Evolutionary conservation across 1,140 invertebrate genomes (phyloP).

Genomic region (Linepithema humile): DNA sequence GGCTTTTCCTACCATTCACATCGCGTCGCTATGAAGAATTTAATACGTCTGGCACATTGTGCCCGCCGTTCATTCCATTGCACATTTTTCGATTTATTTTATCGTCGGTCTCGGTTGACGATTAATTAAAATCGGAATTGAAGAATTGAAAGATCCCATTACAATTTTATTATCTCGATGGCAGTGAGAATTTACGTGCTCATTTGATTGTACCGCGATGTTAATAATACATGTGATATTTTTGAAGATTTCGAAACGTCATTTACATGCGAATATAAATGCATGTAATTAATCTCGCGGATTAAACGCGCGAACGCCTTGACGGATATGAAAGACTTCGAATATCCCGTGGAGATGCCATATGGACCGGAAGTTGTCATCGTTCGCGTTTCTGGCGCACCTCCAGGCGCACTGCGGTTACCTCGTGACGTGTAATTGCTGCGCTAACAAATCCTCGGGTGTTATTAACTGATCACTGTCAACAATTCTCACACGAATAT

Average conservation of each 20-base stretch:
- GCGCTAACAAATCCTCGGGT: constrained; percentile 39
- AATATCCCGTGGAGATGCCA: constrained; percentile 38
- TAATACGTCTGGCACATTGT: neutral
- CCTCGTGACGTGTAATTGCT: constrained; percentile 50
- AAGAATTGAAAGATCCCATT: neutral
- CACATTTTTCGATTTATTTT: constrained; percentile 11
- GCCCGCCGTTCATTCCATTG: neutral
- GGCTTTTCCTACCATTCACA: constrained; percentile 56
- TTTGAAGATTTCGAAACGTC: neutral
- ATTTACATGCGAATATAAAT: neutral
- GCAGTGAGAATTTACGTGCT: neutral
- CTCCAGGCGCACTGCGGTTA: constrained; percentile 68
- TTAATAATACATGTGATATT: neutral
- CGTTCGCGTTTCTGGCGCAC: constrained; percentile 58
- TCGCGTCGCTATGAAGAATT: constrained; percentile 40
- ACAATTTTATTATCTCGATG: neutral
- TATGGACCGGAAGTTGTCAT: constrained; percentile 53
- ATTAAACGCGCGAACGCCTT: neutral
- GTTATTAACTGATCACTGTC: constrained; percentile 36
- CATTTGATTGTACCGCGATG: neutral
- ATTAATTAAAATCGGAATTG: neutral
- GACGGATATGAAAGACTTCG: constrained; percentile 36
- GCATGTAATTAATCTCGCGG: constrained; percentile 12
- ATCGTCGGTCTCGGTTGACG: neutral
- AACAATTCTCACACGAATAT: constrained; percentile 19